Evolutionary conservation across 2,888 invertebrate genomes (phyloP).

Genomic region (Perizoma flavofasciatum): DNA sequence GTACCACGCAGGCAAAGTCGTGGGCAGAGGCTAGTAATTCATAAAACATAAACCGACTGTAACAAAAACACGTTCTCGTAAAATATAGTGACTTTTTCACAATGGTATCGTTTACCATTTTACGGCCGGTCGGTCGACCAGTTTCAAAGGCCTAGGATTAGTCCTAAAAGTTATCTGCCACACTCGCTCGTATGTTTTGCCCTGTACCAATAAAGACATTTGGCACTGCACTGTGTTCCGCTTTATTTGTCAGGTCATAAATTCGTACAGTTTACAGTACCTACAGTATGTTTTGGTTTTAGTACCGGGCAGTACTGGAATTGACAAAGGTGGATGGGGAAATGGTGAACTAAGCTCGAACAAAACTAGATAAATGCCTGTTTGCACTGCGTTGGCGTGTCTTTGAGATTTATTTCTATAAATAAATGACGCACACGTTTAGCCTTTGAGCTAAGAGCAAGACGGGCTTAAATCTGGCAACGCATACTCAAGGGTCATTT

Average conservation of each 20-base stretch:
- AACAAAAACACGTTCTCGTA: constrained; percentile 9
- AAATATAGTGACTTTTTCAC: constrained; percentile 19
- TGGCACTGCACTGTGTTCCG: constrained; percentile 46
- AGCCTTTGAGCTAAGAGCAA: too few relatives aligned
- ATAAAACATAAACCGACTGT: constrained; percentile 8
- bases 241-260: constrained; percentile 51
- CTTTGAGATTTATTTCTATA: too few relatives aligned
- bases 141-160: constrained; percentile 27
- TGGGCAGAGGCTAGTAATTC: too few relatives aligned
- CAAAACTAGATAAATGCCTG: background rate
- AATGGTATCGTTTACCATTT: constrained; percentile 23
- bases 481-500: too few relatives aligned
- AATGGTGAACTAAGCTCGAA: constrained; percentile 13
- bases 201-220: constrained; percentile 45
- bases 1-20: too few relatives aligned
- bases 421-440: too few relatives aligned
- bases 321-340: constrained; percentile 20
- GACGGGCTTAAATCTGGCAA: too few relatives aligned
- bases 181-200: constrained; percentile 24
- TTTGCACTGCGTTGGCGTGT: too few relatives aligned
- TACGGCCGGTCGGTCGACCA: constrained; percentile 20
- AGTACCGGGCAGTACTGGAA: constrained; percentile 23
- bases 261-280: constrained; percentile 42
- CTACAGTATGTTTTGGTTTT: constrained; percentile 29
- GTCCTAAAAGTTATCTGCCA: constrained; percentile 25